Evolutionary conservation across 2,113 vertebrate genomes (phyloP), one percentile per base, ranked within the genome.

Genomic region (Chloebia gouldiae): DNA sequence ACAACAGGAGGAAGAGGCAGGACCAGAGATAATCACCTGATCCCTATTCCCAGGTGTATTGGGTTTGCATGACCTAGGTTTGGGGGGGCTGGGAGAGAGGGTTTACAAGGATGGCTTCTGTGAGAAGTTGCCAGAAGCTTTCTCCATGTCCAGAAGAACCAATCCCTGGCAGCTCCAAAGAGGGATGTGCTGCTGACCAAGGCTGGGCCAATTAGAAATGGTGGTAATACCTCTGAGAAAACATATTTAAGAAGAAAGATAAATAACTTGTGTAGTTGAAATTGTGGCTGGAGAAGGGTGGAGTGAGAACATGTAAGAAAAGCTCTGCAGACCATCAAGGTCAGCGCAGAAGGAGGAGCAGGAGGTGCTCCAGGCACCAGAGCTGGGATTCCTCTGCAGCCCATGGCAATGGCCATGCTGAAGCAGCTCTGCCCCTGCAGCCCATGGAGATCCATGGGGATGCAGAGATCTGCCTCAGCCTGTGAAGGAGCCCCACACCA

Each of bases 381-480:
- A 76, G 44, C 44, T 50, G 25, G 15, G 17, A 44, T 22, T 44
- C 25, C 31, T 42, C 71, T 59, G 31, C 13, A 68, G 37, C 31
- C 25, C 0, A 0, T 21, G 44, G 30, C 42, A 44, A 21, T 44
- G 69, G 2, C 20, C 42, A 42, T 17, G 44, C 20, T 25, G 44
- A 42, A 13, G 31, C 25, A 42, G 42, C 25, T 76, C 8, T 57
- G 60, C 3, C 35, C 44, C 16, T 57, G 51, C 42, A 65, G 40
- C 40, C 15, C 42, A 28, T 7, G 13, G 9, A 7, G 35, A 3
- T 30, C 60, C 70, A 42, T 4, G 4, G 60, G 35, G 70, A 57
- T 66, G 31, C 8, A 85, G 44, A 25, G 30, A 49, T 50, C 13
- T 8, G 9, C 20, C 21, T 71, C 45, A 75, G 44, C 35, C 51